Evolutionary conservation across 2,113 vertebrate species (phyloP), one percentile per base, ranked within the genome.

Genomic region (Odontophorus gujanensis): DNA sequence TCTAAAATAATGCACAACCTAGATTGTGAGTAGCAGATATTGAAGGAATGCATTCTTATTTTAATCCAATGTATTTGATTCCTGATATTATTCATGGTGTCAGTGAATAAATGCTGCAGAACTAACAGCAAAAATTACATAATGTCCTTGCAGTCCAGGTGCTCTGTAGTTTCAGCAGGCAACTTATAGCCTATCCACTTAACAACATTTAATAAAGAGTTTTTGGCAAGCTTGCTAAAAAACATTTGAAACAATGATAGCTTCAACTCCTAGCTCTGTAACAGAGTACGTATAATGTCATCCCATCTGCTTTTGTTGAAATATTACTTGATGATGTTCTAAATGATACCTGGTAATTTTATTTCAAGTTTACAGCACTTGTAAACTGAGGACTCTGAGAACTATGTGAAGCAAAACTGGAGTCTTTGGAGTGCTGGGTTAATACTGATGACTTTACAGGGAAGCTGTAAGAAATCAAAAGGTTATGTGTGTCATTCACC

Each of bases 401-500:
- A 48, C 71, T 61, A 34, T 7, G 24, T 32, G 78, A 81, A 63
- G 20, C 81, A 92, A 80, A 82, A 36, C 50, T 74, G 42, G 82
- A 71, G 50, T 87, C 38, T 93, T 59, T 72, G 68, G 55, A 72
- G 34, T 78, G 43, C 48, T 2, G 3, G 20, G 12, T 74, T 89
- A 87, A 82, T 89, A 74, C 42, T 43, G 10, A 81, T 90, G 7
- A 53, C 15, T 89, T 93, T 85, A 57, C 26, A 86, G 47, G 18
- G 67, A 76, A 92, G 32, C 53, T 87, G 1, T 91, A 75, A 88
- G 75, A 89, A 94, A 58, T 61, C 1, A 57, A 95, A 96, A 95
- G 87, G 87, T 92, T 97, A 78, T 65, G 80, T 25, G 20, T 85
- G 79, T 75, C 76, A 71, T 90, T 95, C 89, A 92, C 34, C 38